Base-by-base conservation (phyloP, 37 sponge, comb jelly and placozoan genomes). In the Cliona cf. orientalis region DNA sequence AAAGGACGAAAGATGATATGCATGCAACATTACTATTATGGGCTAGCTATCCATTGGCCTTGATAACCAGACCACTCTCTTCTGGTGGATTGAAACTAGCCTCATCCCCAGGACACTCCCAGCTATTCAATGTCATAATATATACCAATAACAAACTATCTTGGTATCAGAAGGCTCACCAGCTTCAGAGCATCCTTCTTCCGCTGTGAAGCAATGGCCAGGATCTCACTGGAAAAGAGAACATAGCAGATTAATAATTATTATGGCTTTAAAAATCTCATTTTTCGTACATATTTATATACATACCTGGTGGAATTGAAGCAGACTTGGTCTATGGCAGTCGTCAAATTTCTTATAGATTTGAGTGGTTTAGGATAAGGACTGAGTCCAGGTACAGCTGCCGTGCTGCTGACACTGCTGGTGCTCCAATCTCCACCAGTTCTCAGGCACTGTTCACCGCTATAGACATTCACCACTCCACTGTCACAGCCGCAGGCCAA, bases 381-480 rank as follows among this genome's bases (percentile, higher is more conserved):
- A 11, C 63, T 49, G 53, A 9, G 14, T 19, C 53, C 53, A n/a
- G n/a, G n/a, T n/a, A n/a, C n/a, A 5, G 46, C 25, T 14, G 28
- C 58, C 22, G 36, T 59, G n/a, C n/a, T n/a, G n/a, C n/a, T n/a
- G 14, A 49, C 14, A 49, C 53, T 14, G 9, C 53, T 14, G 2
- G 2, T 29, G 35, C 19, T 42, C 21, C 5, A 4, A 5, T 17
- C 53, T 32, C n/a, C 55, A 3, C 12, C 46, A 17, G 33, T 28
- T 29, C 32, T 39, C 3, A 85, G 45, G 57, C 87, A 88, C 37
- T 75, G 40, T 0, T 60, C 42, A 5, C 49, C 42, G 21, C 81
- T 78, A 58, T 97, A 97, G 17, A 97, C 53, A 76, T 97, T 97
- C 55, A 97, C 97, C 41, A 97, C 85, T 5, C 97, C 97, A 58